These are phyloP conservation scores for Panurus biarmicus DNA, from an alignment of 2,113 vertebrate species.

Conservation along the genomic window DNA sequence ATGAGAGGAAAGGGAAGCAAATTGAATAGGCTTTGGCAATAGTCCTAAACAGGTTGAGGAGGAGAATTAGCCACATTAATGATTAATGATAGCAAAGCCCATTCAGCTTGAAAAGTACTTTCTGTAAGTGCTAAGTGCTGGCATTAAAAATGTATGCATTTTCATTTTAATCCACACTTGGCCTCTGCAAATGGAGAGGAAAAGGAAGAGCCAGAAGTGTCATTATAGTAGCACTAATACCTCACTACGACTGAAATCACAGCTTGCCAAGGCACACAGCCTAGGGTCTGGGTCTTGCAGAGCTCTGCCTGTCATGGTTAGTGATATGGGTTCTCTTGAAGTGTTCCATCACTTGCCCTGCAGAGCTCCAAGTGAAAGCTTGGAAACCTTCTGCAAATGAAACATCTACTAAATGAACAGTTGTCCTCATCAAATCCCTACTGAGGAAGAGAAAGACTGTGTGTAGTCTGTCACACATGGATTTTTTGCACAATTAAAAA, in stretches of 20 bases:
- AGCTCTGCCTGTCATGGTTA: background rate
- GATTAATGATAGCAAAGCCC: slow-evolving; percentile 33
- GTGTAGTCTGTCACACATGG: background rate
- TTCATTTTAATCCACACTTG: background rate
- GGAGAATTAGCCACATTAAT: slow-evolving; percentile 11
- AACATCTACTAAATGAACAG: background rate
- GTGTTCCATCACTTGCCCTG: background rate
- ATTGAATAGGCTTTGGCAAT: background rate
- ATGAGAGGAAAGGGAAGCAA: background rate
- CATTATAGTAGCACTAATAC: background rate
- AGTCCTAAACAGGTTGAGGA: background rate
- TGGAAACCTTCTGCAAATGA: background rate
- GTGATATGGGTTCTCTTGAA: background rate
- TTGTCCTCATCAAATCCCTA: background rate
- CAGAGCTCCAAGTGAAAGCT: background rate
- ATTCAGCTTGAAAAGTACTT: slow-evolving; percentile 23
- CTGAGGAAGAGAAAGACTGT: background rate
- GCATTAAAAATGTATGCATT: slow-evolving; percentile 50
- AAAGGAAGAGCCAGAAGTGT: background rate
- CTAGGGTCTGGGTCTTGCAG: background rate
- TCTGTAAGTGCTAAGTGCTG: slow-evolving; percentile 13
- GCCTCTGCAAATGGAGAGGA: background rate
- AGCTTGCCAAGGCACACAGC: background rate
- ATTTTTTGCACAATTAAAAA: background rate
- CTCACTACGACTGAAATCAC: background rate